phyloP scores from a whole-genome alignment of 2,888 invertebrate genomes.

The Ferdinandea cuprea region DNA sequence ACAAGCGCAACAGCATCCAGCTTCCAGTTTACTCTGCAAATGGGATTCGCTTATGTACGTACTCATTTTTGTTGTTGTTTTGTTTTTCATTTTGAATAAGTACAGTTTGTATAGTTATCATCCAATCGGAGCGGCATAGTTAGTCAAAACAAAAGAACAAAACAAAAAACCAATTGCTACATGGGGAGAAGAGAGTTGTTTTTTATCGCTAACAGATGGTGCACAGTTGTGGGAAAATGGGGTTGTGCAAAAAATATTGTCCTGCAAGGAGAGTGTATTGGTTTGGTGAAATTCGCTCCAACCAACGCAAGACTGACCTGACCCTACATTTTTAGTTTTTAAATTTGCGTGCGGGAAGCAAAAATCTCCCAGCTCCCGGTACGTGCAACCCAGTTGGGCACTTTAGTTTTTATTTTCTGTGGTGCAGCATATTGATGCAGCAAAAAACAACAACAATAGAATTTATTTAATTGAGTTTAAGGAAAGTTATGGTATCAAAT shows the following conservation, averaged over 20 bases:
- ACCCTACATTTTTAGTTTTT: neutral
- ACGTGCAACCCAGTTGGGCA: neutral
- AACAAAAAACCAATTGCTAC: slow-evolving; percentile 21
- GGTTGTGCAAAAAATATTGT: neutral
- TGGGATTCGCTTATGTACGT: slow-evolving; percentile 10
- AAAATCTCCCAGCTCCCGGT: neutral
- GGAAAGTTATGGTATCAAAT: slow-evolving; percentile 7
- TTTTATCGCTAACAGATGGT: slow-evolving; percentile 39
- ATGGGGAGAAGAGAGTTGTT: slow-evolving; percentile 14
- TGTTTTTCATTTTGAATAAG: slow-evolving; percentile 15
- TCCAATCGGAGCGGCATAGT: slow-evolving; percentile 14
- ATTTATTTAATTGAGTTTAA: slow-evolving; percentile 19
- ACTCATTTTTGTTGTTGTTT: slow-evolving; percentile 1
- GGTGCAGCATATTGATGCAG: neutral
- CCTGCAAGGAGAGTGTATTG: neutral
- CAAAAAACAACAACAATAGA: neutral
- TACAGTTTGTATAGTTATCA: slow-evolving; percentile 33
- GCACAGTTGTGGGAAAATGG: slow-evolving; percentile 26
- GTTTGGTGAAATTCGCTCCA: neutral
- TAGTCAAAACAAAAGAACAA: no score
- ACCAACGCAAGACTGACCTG: neutral
- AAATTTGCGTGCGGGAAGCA: neutral
- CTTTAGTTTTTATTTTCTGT: neutral
- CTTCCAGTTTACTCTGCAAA: neutral
- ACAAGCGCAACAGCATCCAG: slow-evolving; percentile 34